Evolutionary conservation across 2,888 invertebrate genomes (phyloP).

Genomic region (Erebia aethiops): DNA sequence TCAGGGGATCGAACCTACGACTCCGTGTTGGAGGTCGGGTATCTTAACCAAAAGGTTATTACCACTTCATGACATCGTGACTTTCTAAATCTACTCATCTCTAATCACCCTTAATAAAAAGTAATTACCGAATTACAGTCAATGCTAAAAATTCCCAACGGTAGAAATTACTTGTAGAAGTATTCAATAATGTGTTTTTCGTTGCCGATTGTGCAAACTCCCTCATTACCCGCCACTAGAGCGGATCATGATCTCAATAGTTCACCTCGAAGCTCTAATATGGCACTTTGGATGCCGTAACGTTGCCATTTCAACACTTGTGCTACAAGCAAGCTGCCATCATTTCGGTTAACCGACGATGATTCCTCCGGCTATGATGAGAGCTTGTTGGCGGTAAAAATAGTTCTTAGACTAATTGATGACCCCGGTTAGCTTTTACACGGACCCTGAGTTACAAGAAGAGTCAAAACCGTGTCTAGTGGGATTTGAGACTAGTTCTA

Average conservation of each 20-base stretch:
- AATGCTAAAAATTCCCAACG: too few relatives aligned
- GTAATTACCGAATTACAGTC: too few relatives aligned
- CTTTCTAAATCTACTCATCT: too few relatives aligned
- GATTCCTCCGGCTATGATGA: conserved; percentile 38
- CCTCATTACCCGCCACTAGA: conserved; percentile 19
- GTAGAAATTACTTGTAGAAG: not conserved
- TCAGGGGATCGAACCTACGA: too few relatives aligned
- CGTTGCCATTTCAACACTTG: conserved; percentile 33
- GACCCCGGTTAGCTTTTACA: conserved; percentile 51
- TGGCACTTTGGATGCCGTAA: conserved; percentile 21
- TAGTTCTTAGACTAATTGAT: conserved; percentile 63
- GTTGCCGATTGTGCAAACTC: conserved; percentile 6
- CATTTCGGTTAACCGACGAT: conserved; percentile 34
- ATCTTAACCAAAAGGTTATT: too few relatives aligned
- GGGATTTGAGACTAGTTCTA: too few relatives aligned
- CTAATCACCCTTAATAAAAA: too few relatives aligned
- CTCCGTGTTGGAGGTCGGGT: too few relatives aligned
- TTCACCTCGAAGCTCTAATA: conserved; percentile 29
- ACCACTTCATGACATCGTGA: too few relatives aligned
- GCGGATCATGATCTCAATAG: conserved; percentile 22
- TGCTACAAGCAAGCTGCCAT: conserved; percentile 22
- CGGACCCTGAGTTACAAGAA: conserved; percentile 41
- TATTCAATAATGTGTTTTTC: not conserved
- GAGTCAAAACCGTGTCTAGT: not conserved
- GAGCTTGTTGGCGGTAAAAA: conserved; percentile 58